Percentiles rank a stretch among this genome's conserved stretches.
phyloP scores from a whole-genome alignment of 2,113 vertebrate species.

The Amazona guildingii region DNA sequence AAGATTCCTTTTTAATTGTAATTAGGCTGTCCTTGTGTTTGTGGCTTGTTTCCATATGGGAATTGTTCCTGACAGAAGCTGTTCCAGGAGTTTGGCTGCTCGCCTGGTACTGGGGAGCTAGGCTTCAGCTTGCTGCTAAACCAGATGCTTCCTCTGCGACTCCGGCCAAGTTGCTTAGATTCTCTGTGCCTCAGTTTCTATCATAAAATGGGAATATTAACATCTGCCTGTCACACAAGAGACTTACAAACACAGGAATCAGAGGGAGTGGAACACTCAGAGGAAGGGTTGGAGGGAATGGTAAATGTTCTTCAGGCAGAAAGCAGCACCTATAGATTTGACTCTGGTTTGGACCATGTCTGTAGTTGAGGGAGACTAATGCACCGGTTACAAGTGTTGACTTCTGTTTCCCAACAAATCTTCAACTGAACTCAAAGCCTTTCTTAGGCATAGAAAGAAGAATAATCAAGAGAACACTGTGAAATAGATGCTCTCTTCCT shows the following conservation, averaged over 20 bases:
- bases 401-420: not conserved
- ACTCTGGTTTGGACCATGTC: not conserved
- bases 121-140: not conserved
- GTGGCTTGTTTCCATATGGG: conserved; percentile 33
- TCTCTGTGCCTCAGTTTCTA: conserved; percentile 43
- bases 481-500: not conserved
- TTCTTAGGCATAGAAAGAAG: not conserved
- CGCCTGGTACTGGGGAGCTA: not conserved
- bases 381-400: not conserved
- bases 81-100: conserved; percentile 58
- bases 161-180: not conserved
- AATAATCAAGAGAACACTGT: not conserved
- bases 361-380: not conserved
- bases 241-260: not conserved
- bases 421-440: not conserved
- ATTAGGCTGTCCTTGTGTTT: conserved; percentile 44
- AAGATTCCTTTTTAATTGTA: conserved; percentile 59
- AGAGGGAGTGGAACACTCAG: rapidly evolving
- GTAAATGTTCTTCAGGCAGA: not conserved
- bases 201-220: not conserved
- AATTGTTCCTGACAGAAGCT: conserved; percentile 56
- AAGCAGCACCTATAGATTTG: not conserved
- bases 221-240: not conserved
- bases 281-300: not conserved
- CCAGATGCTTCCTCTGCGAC: conserved; percentile 9